phyloP scores from a whole-genome alignment of 2,888 invertebrate genomes.

The Drosophila niveifrons region DNA sequence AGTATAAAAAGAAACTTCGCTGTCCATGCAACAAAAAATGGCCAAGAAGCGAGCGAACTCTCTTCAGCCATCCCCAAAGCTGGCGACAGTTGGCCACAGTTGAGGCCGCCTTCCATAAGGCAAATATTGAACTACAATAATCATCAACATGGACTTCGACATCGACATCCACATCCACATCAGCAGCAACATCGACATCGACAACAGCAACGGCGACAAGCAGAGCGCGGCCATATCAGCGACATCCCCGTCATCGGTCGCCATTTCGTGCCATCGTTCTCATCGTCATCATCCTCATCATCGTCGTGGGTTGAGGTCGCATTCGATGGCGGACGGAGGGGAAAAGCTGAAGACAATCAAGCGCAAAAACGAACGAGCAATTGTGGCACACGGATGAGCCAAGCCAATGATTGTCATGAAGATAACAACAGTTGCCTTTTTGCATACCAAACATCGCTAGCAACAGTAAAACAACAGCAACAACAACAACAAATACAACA shows the following conservation, averaged over 20 bases:
- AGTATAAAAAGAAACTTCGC: constrained; percentile 15
- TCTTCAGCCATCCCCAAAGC: constrained; percentile 11
- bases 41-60: constrained; percentile 31
- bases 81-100: constrained; percentile 36
- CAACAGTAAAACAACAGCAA: constrained; percentile 48
- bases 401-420: constrained; percentile 77
- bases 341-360: constrained; percentile 70
- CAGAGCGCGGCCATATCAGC: constrained; percentile 60
- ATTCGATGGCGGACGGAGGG: constrained; percentile 10
- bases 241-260: constrained; percentile 59
- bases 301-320: constrained; percentile 30
- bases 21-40: constrained; percentile 62
- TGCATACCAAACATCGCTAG: constrained; percentile 77
- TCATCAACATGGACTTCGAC: constrained; percentile 70
- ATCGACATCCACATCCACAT: constrained; percentile 43
- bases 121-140: constrained; percentile 82
- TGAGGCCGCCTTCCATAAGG: constrained; percentile 71
- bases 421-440: constrained; percentile 82
- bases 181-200: constrained; percentile 38
- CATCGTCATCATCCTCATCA: constrained; percentile 54
- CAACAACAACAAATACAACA: constrained; percentile 35
- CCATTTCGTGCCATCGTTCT: constrained; percentile 67
- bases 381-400: constrained; percentile 80
- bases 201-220: constrained; percentile 19
- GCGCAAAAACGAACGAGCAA: constrained; percentile 79